Conservation (phyloP, 2,113 vertebrate genomes). For the Spea multiplicata region DNA sequence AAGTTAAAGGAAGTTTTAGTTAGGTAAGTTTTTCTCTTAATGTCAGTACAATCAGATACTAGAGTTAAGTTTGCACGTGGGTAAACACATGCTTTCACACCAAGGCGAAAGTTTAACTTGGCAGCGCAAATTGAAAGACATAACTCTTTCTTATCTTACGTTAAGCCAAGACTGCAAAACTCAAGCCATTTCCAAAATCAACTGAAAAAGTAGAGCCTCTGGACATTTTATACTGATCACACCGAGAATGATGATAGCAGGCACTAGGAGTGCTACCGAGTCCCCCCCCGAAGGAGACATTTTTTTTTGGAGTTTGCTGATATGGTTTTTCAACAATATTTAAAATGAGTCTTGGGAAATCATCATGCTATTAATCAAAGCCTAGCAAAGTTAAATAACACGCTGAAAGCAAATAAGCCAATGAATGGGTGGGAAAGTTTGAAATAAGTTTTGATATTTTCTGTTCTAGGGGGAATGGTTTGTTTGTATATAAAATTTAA, state of each 20-base stretch:
- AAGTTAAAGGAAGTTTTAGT: slow-evolving; percentile 57
- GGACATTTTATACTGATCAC: slow-evolving; percentile 61
- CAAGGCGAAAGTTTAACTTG: slow-evolving; percentile 74
- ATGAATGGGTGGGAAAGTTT: slow-evolving; percentile 1
- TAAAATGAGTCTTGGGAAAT: slow-evolving; percentile 44
- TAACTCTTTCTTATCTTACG: slow-evolving; percentile 66
- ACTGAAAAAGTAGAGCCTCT: slow-evolving; percentile 63
- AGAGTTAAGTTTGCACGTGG: slow-evolving; percentile 68
- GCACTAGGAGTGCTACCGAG: slow-evolving; percentile 58
- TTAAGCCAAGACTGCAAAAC: slow-evolving; percentile 70
- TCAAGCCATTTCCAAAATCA: slow-evolving; percentile 72
- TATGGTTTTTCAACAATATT: slow-evolving; percentile 54
- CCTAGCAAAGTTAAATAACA: background rate
- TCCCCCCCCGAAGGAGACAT: slow-evolving; percentile 50
- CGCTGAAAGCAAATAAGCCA: slow-evolving; percentile 6
- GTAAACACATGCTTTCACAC: slow-evolving; percentile 74
- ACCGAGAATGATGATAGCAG: slow-evolving; percentile 59
- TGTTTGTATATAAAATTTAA: too few relatives aligned
- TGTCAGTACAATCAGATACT: slow-evolving; percentile 61
- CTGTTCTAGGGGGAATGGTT: too few relatives aligned
- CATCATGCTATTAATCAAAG: slow-evolving; percentile 46
- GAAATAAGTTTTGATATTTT: too few relatives aligned
- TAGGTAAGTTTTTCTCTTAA: slow-evolving; percentile 69
- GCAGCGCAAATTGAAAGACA: slow-evolving; percentile 64
- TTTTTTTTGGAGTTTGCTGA: slow-evolving; percentile 52